Conservation (phyloP, 2,888 invertebrate species). For the Blomia tropicalis region DNA sequence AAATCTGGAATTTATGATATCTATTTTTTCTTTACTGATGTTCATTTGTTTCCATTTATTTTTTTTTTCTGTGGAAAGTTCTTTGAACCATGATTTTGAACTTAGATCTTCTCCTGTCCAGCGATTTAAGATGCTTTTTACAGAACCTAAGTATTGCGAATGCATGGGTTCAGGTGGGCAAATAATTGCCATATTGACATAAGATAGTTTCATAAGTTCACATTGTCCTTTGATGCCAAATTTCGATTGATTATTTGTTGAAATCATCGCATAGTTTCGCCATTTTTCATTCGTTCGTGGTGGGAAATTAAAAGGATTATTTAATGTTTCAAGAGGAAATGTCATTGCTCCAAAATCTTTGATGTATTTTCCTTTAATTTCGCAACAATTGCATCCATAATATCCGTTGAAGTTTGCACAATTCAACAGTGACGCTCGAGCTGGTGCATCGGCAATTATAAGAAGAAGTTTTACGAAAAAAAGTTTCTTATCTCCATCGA, state of each 20-base stretch:
- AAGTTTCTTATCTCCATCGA: not conserved
- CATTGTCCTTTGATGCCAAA: constrained; percentile 1
- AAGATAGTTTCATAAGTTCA: not conserved
- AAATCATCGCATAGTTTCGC: not conserved
- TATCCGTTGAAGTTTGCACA: not conserved
- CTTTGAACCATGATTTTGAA: not conserved
- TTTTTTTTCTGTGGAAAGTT: not conserved
- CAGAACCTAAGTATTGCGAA: not conserved
- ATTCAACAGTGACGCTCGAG: not conserved
- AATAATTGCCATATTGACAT: constrained; percentile 1
- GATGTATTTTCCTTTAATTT: not conserved
- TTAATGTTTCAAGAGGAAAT: not conserved
- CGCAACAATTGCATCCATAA: not conserved
- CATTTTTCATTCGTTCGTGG: not conserved
- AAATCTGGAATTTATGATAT: not conserved
- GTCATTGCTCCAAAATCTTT: not conserved
- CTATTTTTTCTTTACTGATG: not conserved
- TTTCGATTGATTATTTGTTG: not conserved
- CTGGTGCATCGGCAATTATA: constrained; percentile 5
- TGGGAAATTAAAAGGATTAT: not conserved
- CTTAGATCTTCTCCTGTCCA: not conserved
- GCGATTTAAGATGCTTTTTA: not conserved
- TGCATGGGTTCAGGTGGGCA: constrained; percentile 5
- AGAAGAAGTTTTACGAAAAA: constrained; percentile 6
- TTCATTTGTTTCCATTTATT: not conserved